phyloP scores from a whole-genome alignment of 2,888 invertebrate species.

The Trichogramma dendrolimi region DNA sequence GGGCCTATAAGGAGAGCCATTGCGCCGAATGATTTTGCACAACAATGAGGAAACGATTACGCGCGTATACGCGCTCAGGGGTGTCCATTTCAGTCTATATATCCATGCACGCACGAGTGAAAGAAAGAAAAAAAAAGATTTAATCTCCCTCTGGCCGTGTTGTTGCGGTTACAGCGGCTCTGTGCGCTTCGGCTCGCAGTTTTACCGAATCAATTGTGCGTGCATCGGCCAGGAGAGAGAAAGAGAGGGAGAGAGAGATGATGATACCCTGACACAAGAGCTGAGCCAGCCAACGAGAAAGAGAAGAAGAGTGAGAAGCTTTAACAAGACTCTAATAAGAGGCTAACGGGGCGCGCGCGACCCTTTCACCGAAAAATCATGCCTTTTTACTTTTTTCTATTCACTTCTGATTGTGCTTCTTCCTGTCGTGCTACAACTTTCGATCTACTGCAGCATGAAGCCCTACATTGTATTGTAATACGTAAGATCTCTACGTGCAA shows the following conservation, averaged over 20 bases:
- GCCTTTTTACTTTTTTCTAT: background rate
- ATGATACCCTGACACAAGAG: slow-evolving; percentile 27
- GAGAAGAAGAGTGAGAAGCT: slow-evolving; percentile 45
- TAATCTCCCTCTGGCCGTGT: background rate
- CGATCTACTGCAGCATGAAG: too few relatives aligned
- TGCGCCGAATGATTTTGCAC: background rate
- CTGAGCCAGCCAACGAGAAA: too few relatives aligned
- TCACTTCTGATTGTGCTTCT: background rate
- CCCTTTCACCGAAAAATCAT: background rate
- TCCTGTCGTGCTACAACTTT: too few relatives aligned
- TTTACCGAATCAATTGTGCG: slow-evolving; percentile 52
- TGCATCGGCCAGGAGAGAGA: slow-evolving; percentile 20
- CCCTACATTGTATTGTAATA: too few relatives aligned
- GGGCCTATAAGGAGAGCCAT: background rate
- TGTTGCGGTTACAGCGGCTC: background rate
- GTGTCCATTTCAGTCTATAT: background rate
- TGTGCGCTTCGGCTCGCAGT: slow-evolving; percentile 38
- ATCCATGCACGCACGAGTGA: slow-evolving; percentile 1
- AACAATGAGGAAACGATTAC: background rate
- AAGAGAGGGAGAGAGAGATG: slow-evolving; percentile 39
- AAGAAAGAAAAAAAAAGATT: background rate
- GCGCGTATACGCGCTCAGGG: background rate
- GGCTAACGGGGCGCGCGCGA: slow-evolving; percentile 44
- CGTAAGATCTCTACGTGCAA: too few relatives aligned
- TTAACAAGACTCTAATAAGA: slow-evolving; percentile 53